phyloP scores from a whole-genome alignment of 2,113 vertebrate species.

The Oreochromis tanganicae region DNA sequence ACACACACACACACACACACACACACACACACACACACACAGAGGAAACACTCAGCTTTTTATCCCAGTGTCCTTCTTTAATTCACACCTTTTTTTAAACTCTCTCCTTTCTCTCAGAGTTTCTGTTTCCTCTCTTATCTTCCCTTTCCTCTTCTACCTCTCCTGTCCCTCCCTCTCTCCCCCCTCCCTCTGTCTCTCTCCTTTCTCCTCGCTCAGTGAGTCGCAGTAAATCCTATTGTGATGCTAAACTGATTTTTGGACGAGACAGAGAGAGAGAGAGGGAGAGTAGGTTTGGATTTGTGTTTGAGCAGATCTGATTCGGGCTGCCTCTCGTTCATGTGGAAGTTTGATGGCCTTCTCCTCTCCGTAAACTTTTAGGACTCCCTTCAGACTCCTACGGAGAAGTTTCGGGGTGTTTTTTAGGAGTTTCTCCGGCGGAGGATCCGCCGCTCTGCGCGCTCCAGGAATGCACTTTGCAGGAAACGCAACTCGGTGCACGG shows the following conservation, averaged over 20 bases:
- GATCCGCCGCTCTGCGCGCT: background rate
- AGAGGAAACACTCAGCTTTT: background rate
- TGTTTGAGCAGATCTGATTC: background rate
- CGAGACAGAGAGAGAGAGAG: conserved; percentile 69
- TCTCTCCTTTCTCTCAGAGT: background rate
- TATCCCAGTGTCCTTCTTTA: background rate
- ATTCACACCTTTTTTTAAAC: background rate
- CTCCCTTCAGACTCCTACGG: background rate
- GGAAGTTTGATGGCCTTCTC: background rate
- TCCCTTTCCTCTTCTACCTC: background rate
- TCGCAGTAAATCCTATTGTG: conserved; percentile 86
- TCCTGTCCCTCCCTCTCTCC: background rate
- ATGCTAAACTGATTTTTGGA: conserved; percentile 83
- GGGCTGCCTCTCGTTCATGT: background rate
- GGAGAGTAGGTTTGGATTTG: conserved; percentile 36
- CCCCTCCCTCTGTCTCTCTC: background rate
- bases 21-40: background rate
- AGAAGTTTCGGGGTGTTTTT: background rate
- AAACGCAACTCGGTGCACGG: background rate
- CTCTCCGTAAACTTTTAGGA: background rate
- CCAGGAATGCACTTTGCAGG: conserved; percentile 47
- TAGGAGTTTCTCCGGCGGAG: background rate
- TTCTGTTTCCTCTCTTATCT: background rate
- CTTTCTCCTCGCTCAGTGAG: conserved; percentile 80
- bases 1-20: background rate